Conservation (phyloP, 2,113 vertebrate species). For the Athene cunicularia region DNA sequence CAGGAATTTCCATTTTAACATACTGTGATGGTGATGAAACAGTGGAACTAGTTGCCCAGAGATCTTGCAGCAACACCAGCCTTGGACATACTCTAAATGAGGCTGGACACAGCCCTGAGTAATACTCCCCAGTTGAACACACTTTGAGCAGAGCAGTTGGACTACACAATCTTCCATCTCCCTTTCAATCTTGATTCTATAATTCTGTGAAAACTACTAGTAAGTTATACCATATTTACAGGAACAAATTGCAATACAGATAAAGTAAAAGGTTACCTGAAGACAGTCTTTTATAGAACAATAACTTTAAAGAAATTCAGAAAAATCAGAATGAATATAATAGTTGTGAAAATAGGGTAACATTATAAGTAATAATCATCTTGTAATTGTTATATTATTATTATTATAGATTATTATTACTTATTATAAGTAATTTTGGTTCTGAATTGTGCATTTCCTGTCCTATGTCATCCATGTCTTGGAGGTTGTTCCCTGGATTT, state of each 20-base stretch:
- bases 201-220: background rate
- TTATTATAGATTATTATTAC: too few relatives aligned
- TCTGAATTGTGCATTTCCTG: background rate
- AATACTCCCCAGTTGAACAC: background rate
- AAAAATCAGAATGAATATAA: background rate
- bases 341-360: background rate
- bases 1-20: background rate
- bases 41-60: background rate
- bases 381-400: too few relatives aligned
- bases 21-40: background rate
- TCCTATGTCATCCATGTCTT: background rate
- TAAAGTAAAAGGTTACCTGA: background rate
- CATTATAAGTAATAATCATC: background rate
- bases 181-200: background rate
- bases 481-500: background rate
- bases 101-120: background rate
- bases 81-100: background rate
- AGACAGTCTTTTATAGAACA: background rate
- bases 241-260: background rate
- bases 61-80: background rate
- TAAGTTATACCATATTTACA: background rate
- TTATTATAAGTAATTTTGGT: background rate
- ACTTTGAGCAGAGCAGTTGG: background rate
- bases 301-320: background rate
- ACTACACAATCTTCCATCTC: background rate